Conservation (phyloP, 2,797 vertebrate genomes). For the Crypturellus tataupa region DNA sequence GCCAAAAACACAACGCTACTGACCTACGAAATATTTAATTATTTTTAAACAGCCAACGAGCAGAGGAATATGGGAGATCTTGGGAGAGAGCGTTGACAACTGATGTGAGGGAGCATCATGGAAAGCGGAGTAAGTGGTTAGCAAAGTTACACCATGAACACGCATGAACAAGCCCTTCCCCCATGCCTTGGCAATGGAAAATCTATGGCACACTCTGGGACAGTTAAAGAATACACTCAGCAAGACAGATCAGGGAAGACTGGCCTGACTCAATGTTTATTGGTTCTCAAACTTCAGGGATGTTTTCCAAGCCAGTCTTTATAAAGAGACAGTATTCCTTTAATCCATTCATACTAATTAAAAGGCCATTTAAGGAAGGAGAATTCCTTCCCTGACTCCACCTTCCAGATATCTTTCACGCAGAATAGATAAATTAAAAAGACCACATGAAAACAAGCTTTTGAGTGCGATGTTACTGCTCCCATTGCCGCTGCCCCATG, state of each 20-base stretch:
- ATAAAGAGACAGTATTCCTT: constrained; percentile 81
- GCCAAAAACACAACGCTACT: constrained; percentile 51
- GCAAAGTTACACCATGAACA: constrained; percentile 78
- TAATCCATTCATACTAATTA: constrained; percentile 47
- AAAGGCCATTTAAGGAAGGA: constrained; percentile 5
- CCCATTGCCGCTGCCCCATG: neutral
- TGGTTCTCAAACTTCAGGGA: constrained; percentile 36
- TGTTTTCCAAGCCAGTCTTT: constrained; percentile 63
- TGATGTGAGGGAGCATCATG: constrained; percentile 70
- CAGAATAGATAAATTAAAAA: constrained; percentile 23
- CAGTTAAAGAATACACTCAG: constrained; percentile 72
- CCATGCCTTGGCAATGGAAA: constrained; percentile 80
- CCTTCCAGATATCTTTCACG: constrained; percentile 5
- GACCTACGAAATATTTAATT: constrained; percentile 59
- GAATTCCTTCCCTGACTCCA: neutral
- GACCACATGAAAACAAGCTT: constrained; percentile 37
- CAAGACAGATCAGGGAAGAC: constrained; percentile 71
- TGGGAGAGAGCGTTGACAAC: constrained; percentile 62
- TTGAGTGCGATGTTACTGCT: neutral
- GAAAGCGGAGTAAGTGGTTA: constrained; percentile 78
- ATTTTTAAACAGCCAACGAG: constrained; percentile 70
- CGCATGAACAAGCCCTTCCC: constrained; percentile 75
- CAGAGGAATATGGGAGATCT: constrained; percentile 50
- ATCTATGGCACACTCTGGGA: constrained; percentile 67
- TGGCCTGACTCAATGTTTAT: constrained; percentile 35